Base-by-base conservation (phyloP, 2,113 vertebrate species). In the Leptosomus discolor region DNA sequence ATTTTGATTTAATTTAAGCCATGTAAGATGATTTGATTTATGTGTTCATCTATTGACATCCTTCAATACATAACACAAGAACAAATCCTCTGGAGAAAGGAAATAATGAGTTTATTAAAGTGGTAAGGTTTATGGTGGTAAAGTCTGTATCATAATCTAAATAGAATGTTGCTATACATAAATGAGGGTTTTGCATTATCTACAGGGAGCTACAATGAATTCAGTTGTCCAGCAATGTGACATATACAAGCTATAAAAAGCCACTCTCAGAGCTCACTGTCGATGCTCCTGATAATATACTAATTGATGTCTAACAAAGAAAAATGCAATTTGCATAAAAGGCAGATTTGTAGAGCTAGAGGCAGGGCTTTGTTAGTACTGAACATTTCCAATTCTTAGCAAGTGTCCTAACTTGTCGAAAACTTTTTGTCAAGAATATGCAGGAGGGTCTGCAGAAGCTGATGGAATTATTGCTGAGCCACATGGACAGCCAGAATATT, bases 291-390 rank as follows among this genome's bases (percentile, higher is more conserved):
- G 41, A n/a, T 78, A 90, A 51, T 57, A 50, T 68, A 32, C 34
- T 91, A 83, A 91, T 34, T 80, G 91, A 89, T 86, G 61, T 71
- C 68, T 95, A 89, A 93, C 23, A 87, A 90, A 81, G 57, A 96
- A 95, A 18, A 94, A 30, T 11, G 9, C 24, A 61, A 68, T 88
- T 36, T 56, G 30, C 14, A 58, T 61, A 45, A 60, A 76, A 88
- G 21, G n/a, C 14, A 90, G 41, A 24, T 93, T 94, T 12, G 12
- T 39, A 73, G 24, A 88, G 32, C 36, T 74, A 48, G 4, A 86
- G 68, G 18, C 39, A 86, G 68, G 19, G 64, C 41, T 57, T 54
- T 76, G 70, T 95, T 94, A 84, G 20, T 57, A 50, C 22, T 73
- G 65, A 84, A 45, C 13, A 32, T 19, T 41, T 78, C 71, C 60